These are phyloP conservation scores for Salarias fasciatus DNA, from an alignment of 2,797 vertebrate species.

Conservation along the genomic window DNA sequence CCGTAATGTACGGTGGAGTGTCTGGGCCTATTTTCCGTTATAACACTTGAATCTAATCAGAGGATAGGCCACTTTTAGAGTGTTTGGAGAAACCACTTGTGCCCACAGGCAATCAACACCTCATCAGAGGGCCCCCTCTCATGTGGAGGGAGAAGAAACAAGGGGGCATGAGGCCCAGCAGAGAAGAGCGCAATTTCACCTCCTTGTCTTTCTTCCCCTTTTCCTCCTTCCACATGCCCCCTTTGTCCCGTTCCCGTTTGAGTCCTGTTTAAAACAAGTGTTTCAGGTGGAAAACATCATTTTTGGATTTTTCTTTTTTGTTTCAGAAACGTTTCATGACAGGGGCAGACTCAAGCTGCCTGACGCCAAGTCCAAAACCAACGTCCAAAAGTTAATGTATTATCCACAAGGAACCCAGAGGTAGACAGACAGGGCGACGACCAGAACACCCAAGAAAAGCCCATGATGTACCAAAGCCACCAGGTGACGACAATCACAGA, in stretches of 20 bases:
- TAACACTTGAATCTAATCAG: slow-evolving; percentile 80
- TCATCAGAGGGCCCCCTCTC: slow-evolving; percentile 73
- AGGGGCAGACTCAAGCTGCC: no score
- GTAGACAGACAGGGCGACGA: no score
- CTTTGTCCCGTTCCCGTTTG: slow-evolving; percentile 25
- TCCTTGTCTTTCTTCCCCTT: slow-evolving; percentile 54
- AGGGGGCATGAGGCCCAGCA: slow-evolving; percentile 49
- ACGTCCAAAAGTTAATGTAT: no score
- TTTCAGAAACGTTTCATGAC: no score
- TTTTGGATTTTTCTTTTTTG: no score
- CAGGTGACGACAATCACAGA: no score
- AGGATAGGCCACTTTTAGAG: slow-evolving; percentile 73
- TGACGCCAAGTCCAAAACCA: no score
- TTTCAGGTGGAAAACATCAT: no score
- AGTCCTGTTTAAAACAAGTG: no score
- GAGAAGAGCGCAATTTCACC: slow-evolving; percentile 69
- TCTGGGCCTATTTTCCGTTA: slow-evolving; percentile 72
- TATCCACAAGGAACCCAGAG: no score
- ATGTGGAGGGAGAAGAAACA: slow-evolving; percentile 52
- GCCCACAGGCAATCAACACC: slow-evolving; percentile 82
- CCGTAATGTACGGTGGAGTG: slow-evolving; percentile 63
- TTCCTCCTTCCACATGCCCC: slow-evolving; percentile 8
- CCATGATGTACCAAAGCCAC: no score
- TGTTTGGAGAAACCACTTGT: slow-evolving; percentile 79
- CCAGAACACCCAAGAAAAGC: no score